Evolutionary conservation across 2,888 invertebrate genomes (phyloP).

Genomic region (Anodontia alba): DNA sequence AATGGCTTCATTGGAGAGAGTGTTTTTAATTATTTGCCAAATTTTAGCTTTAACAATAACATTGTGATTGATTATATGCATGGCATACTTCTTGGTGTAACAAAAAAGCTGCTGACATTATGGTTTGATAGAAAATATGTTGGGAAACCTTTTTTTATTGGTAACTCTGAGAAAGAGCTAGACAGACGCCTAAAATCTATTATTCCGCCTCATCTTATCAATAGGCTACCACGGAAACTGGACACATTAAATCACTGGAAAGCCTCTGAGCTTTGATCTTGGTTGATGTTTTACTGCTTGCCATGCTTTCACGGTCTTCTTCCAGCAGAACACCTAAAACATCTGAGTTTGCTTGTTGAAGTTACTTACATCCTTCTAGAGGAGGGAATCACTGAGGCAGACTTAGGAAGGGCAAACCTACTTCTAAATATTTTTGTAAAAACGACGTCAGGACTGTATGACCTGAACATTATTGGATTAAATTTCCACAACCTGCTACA

Average conservation of each 20-base stretch:
- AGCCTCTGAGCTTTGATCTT: constrained; percentile 16
- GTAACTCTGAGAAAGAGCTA: constrained; percentile 28
- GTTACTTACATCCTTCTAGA: constrained; percentile 1
- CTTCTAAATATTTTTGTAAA: constrained; percentile 34
- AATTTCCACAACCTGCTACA: constrained; percentile 52
- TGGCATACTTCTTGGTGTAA: constrained; percentile 44
- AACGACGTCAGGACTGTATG: constrained; percentile 29
- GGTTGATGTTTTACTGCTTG: constrained; percentile 51
- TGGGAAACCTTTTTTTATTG: background rate
- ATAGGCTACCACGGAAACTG: constrained; percentile 44
- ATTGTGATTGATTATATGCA: constrained; percentile 59
- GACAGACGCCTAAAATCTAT: constrained; percentile 41
- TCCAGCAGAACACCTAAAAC: constrained; percentile 37
- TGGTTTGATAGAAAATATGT: background rate
- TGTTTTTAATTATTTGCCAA: constrained; percentile 35
- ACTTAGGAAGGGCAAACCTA: constrained; percentile 29
- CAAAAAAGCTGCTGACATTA: constrained; percentile 39
- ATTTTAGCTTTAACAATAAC: constrained; percentile 30
- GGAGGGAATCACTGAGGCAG: constrained; percentile 37
- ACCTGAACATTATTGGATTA: constrained; percentile 24
- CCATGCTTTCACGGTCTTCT: constrained; percentile 36
- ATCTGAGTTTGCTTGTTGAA: constrained; percentile 40
- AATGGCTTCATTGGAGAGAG: constrained; percentile 44
- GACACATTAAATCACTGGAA: constrained; percentile 52
- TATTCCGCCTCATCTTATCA: constrained; percentile 37